Evolutionary conservation across 2,888 invertebrate species (phyloP).

Genomic region (Cantharis rustica): DNA sequence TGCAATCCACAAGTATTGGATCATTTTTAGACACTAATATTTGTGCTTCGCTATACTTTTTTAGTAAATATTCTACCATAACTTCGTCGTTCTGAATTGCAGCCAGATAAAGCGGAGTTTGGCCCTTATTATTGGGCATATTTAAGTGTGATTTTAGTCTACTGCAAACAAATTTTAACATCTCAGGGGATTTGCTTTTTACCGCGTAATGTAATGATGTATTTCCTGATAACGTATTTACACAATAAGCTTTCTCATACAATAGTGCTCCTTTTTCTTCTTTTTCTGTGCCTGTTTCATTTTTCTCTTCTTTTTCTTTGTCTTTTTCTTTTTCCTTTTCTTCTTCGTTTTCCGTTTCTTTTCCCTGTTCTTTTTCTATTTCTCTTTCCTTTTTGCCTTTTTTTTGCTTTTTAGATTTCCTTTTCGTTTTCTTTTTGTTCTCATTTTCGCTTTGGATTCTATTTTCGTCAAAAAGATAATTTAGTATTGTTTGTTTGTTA

Average conservation of each 20-base stretch:
- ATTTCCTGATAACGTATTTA: neutral
- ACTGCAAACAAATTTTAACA: neutral
- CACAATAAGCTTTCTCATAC: neutral
- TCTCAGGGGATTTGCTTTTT: neutral
- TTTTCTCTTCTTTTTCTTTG: too few species aligned
- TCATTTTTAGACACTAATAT: neutral
- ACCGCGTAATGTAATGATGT: neutral
- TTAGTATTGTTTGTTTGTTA: neutral
- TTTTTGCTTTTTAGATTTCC: too few species aligned
- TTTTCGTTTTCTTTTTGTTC: too few species aligned
- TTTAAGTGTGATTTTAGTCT: neutral
- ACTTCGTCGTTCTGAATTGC: neutral
- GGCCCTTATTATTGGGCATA: neutral
- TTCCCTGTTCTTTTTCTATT: too few species aligned
- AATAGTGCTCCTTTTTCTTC: neutral
- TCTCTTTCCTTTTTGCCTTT: too few species aligned
- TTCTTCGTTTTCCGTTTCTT: too few species aligned
- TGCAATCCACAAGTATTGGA: neutral
- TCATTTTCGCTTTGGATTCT: too few species aligned
- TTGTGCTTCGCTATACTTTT: neutral
- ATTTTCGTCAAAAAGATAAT: neutral
- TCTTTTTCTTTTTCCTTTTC: too few species aligned
- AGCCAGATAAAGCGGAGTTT: neutral
- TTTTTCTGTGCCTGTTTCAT: too few species aligned
- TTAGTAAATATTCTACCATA: neutral